Evolutionary conservation across 2,888 invertebrate genomes (phyloP).

Genomic region (Yponomeuta cagnagella): DNA sequence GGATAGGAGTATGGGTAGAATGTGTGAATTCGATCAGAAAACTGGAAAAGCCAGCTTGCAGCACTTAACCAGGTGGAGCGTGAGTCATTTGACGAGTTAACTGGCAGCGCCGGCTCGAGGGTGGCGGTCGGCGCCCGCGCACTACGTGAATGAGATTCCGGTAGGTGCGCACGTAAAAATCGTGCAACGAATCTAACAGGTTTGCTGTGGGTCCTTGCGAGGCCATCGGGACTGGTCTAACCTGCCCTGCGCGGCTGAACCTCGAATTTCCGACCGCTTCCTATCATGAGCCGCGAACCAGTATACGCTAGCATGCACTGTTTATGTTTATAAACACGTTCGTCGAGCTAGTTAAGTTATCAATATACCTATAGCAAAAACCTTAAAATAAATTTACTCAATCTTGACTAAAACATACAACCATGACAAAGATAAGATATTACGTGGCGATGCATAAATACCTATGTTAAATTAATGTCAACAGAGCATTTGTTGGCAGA

Average conservation of each 20-base stretch:
- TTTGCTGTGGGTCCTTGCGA: slow-evolving; percentile 74
- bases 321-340: slow-evolving; percentile 1
- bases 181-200: slow-evolving; percentile 76
- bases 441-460: slow-evolving; percentile 20
- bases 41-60: slow-evolving; percentile 73
- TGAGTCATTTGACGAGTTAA: slow-evolving; percentile 75
- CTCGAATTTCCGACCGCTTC: slow-evolving; percentile 69
- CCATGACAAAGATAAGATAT: not conserved
- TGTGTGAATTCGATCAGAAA: slow-evolving; percentile 67
- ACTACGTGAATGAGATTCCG: slow-evolving; percentile 73
- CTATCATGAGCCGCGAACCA: slow-evolving; percentile 53
- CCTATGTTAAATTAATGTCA: slow-evolving; percentile 23
- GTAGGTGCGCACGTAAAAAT: slow-evolving; percentile 76
- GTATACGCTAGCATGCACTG: slow-evolving; percentile 15
- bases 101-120: slow-evolving; percentile 46
- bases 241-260: slow-evolving; percentile 71
- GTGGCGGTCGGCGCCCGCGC: slow-evolving; percentile 50
- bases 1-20: slow-evolving; percentile 44
- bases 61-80: slow-evolving; percentile 66
- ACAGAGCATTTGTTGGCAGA: slow-evolving; percentile 35
- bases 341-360: not conserved
- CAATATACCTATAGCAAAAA: not conserved
- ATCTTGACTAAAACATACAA: not conserved
- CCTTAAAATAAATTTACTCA: not conserved
- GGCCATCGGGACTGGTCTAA: slow-evolving; percentile 75